These are phyloP conservation scores for Anarsia innoxiella DNA, from an alignment of 2,888 invertebrate genomes.

Conservation along the genomic window DNA sequence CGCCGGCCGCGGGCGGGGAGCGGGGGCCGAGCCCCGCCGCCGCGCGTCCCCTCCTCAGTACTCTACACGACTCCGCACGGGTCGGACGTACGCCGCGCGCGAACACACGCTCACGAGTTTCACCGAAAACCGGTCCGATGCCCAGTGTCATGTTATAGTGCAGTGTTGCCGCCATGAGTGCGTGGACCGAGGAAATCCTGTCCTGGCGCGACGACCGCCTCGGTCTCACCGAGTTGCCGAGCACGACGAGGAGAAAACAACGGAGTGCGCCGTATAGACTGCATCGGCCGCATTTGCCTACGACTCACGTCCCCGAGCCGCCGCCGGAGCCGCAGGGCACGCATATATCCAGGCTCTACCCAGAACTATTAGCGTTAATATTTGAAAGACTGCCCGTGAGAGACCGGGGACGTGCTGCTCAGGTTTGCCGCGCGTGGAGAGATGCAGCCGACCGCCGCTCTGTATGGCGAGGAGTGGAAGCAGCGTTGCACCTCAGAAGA, in stretches of 20 bases:
- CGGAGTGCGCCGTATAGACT: conserved; percentile 79
- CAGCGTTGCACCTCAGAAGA: conserved; percentile 89
- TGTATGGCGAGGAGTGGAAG: conserved; percentile 96
- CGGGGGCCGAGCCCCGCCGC: conserved; percentile 30
- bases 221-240: conserved; percentile 64
- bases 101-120: conserved; percentile 38
- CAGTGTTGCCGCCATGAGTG: conserved; percentile 58
- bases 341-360: conserved; percentile 92
- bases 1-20: conserved; percentile 38
- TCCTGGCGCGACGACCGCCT: conserved; percentile 67
- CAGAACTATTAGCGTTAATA: conserved; percentile 93
- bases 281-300: conserved; percentile 78
- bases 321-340: conserved; percentile 75
- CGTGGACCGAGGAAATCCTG: conserved; percentile 69
- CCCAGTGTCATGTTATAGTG: conserved; percentile 60
- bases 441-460: conserved; percentile 94
- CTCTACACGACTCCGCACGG: conserved; percentile 42
- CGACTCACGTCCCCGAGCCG: conserved; percentile 60
- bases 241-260: conserved; percentile 67
- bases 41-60: conserved; percentile 45
- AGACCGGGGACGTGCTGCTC: conserved; percentile 92
- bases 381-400: conserved; percentile 91
- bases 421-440: conserved; percentile 92
- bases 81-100: conserved; percentile 38
- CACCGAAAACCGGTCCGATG: conserved; percentile 63